Evolutionary conservation across 2,797 vertebrate species (phyloP), one percentile per base, ranked within the genome.

Genomic region (Smutsia gigantea): DNA sequence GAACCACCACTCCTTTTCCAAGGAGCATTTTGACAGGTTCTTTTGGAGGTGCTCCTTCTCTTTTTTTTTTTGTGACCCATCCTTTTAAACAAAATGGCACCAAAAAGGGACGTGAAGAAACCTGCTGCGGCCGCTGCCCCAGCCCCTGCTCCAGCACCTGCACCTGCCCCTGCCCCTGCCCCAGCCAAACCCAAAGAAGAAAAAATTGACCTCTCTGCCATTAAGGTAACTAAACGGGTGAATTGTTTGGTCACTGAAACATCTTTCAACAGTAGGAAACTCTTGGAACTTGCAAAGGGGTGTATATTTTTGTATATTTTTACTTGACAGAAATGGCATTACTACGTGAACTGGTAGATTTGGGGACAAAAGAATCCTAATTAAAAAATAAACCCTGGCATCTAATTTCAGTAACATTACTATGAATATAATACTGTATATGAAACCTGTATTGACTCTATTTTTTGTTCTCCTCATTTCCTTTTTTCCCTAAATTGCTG

Each of bases 101-200:
- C 99, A 98, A 99, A 99, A 98, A 99, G 99, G 97, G 99, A 99
- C 0, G 98, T 98, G 97, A 99, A 99, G 99, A 99, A 99, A 85
- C 97, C 97, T 7, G 97, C 98, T 0, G 98, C 99, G 0, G 98
- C 98, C 0, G 82, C 98, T 0, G 97, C 98, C 4, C 92, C 98
- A 0, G 98, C 98, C 4, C 97, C 98, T 0, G 98, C 98, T 2
- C 98, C 98, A 0, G 98, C 98, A 0, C 98, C 98, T 0, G 98
- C 98, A n/a, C n/a, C n/a, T n/a, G n/a, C n/a, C 0, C 96, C 98
- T 23, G 98, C 98, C 6, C 98, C 99, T 0, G 98, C 98, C 12
- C 98, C 98, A 55, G 96, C 96, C 53, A 98, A 98, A 97, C 98
- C 98, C 96, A 99, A 99, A 97, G 98, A 99, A 87, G 98, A 98